Conservation (phyloP, 2,797 vertebrate genomes). For the Nasua narica region DNA sequence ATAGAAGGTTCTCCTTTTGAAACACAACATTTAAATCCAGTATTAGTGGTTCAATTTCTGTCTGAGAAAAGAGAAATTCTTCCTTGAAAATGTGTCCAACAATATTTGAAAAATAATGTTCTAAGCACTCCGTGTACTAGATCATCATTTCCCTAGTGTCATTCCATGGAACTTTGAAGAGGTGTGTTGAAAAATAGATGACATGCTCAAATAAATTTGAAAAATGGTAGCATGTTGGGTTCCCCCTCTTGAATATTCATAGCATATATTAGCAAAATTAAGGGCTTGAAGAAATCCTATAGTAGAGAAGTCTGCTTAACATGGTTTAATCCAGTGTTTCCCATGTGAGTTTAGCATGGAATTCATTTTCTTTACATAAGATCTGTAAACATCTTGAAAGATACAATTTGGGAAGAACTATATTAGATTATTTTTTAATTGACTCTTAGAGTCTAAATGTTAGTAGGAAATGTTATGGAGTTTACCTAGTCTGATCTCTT, state of each 20-base stretch:
- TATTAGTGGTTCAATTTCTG: neutral
- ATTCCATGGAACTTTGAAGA: neutral
- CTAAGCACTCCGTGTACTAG: neutral
- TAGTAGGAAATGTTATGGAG: neutral
- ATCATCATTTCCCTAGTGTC: neutral
- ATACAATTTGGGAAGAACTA: neutral
- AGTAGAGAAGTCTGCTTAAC: neutral
- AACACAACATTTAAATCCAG: constrained; percentile 7
- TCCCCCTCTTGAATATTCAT: neutral
- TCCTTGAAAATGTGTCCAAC: constrained; percentile 5
- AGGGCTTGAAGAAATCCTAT: neutral
- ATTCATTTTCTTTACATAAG: neutral
- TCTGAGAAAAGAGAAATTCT: neutral
- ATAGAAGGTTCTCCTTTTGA: neutral
- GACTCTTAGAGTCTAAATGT: neutral
- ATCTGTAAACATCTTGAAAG: neutral
- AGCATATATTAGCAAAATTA: neutral
- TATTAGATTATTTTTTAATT: neutral
- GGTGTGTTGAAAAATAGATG: neutral
- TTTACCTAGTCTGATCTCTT: neutral
- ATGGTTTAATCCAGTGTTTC: neutral
- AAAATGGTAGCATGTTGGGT: neutral
- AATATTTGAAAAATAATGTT: constrained; percentile 41
- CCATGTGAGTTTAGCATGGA: neutral
- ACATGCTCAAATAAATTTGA: neutral